phyloP scores from a whole-genome alignment of 2,113 vertebrate species.

The Origma solitaria region DNA sequence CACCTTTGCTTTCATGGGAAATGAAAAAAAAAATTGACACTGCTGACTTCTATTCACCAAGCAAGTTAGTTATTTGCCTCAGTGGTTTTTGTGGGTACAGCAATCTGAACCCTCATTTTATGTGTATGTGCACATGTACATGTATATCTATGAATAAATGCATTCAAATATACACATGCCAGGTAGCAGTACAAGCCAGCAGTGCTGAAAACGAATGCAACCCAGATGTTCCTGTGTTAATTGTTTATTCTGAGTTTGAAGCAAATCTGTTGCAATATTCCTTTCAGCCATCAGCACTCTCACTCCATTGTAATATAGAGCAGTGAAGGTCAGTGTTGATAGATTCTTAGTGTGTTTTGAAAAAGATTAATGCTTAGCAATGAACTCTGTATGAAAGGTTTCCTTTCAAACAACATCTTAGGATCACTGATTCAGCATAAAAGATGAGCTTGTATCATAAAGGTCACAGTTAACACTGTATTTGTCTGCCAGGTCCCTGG shows the following conservation, averaged over 20 bases:
- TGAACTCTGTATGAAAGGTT: conserved; percentile 39
- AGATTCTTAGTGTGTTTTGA: conserved; percentile 69
- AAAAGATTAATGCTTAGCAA: conserved; percentile 74
- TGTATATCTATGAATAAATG: not conserved
- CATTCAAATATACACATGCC: not conserved
- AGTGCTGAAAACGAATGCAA: not conserved
- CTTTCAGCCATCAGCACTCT: conserved; percentile 69
- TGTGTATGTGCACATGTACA: not conserved
- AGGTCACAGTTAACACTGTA: conserved; percentile 55
- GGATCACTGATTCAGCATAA: conserved; percentile 59
- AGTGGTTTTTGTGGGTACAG: not conserved
- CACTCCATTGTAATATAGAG: conserved; percentile 48
- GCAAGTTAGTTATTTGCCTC: not conserved
- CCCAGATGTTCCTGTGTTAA: not conserved
- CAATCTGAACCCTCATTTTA: not conserved
- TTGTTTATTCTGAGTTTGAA: conserved; percentile 28
- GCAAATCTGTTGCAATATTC: conserved; percentile 72
- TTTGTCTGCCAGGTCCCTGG: not conserved
- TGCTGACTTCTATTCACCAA: not conserved
- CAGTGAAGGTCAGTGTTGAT: conserved; percentile 73
- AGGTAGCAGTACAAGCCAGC: not conserved
- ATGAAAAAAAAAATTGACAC: not conserved
- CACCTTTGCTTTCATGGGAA: rapidly evolving
- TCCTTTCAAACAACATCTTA: conserved; percentile 43
- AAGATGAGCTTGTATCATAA: conserved; percentile 43